Conservation (phyloP, 2,113 vertebrate genomes). For the Solenodon paradoxus region DNA sequence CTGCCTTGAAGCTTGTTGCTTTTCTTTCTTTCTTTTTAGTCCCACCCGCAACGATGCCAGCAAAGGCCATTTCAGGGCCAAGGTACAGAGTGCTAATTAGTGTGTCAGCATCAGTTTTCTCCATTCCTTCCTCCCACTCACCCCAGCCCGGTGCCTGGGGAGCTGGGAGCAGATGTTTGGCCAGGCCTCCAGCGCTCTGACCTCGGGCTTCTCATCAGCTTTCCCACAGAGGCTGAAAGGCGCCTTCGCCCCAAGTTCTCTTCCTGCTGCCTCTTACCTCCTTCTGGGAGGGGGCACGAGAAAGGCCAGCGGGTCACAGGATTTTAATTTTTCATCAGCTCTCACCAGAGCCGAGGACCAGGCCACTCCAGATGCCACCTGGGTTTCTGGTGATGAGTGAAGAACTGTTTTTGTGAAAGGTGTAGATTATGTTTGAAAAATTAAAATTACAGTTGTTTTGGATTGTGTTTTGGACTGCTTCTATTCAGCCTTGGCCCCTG, state of each 20-base stretch:
- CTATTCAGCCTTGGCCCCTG: neutral
- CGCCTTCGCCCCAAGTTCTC: neutral
- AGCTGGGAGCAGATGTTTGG: conserved; percentile 47
- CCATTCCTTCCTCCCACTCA: neutral
- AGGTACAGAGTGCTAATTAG: conserved; percentile 24
- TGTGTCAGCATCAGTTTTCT: neutral
- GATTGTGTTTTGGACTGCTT: neutral
- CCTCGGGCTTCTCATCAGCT: conserved; percentile 16
- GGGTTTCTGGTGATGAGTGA: neutral
- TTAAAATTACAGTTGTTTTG: conserved; percentile 43
- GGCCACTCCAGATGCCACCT: neutral
- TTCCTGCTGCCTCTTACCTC: neutral
- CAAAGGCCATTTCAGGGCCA: conserved; percentile 27
- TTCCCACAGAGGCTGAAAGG: neutral
- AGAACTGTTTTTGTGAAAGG: neutral
- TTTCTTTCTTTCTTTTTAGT: conserved; percentile 3
- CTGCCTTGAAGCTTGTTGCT: neutral
- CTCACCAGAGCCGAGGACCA: neutral
- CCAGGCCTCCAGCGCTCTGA: conserved; percentile 38
- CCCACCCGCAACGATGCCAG: neutral
- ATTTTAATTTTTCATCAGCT: neutral
- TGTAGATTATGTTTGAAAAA: conserved; percentile 46
- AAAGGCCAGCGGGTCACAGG: too few relatives aligned
- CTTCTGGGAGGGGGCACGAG: fast-evolving
- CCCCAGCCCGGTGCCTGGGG: conserved; percentile 62